phyloP scores from a whole-genome alignment of 2,797 vertebrate species.

The Melanotaenia nigrans region DNA sequence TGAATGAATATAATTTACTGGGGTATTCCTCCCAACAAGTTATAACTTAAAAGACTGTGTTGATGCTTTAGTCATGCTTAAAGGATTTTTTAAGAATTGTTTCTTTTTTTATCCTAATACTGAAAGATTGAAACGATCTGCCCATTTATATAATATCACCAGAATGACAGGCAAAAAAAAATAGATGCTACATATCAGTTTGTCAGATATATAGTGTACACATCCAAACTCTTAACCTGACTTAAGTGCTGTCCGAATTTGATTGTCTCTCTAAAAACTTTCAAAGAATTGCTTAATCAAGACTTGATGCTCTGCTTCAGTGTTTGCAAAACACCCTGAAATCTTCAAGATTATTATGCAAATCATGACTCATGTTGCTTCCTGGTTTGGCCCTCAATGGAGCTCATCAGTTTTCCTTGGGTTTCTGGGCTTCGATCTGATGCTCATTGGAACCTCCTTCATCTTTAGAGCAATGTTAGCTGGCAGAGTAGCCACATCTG shows the following conservation, averaged over 20 bases:
- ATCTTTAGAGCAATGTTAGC: slow-evolving; percentile 58
- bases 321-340: slow-evolving; percentile 46
- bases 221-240: slow-evolving; percentile 17
- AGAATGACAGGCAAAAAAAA: too few species aligned
- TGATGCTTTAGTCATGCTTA: too few species aligned
- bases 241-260: neutral
- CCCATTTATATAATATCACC: neutral
- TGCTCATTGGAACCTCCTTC: slow-evolving; percentile 63
- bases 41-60: neutral
- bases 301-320: slow-evolving; percentile 57
- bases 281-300: slow-evolving; percentile 19
- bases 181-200: neutral
- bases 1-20: neutral
- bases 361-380: slow-evolving; percentile 72
- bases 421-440: slow-evolving; percentile 62
- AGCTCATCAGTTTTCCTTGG: slow-evolving; percentile 71
- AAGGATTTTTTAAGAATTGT: too few species aligned
- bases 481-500: slow-evolving; percentile 77
- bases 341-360: slow-evolving; percentile 50
- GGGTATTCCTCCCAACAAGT: neutral
- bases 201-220: neutral
- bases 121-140: neutral
- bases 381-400: slow-evolving; percentile 65
- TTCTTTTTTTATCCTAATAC: neutral
- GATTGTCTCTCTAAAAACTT: slow-evolving; percentile 16